Percentiles rank a stretch among this genome's conserved stretches.
Conservation (phyloP, 2,888 invertebrate genomes). For the Dasypogon diadema region DNA sequence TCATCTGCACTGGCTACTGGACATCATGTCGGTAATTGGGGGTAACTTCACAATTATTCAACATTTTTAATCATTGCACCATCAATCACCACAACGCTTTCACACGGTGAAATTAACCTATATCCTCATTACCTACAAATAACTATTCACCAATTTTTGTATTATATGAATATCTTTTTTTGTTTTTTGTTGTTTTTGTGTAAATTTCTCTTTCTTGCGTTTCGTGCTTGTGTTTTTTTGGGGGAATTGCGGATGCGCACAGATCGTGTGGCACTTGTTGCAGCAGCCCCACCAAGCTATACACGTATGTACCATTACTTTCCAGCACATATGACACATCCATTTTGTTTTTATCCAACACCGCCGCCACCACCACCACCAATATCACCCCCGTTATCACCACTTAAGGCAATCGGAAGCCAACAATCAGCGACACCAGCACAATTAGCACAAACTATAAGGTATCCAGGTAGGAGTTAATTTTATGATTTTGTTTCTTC, state of each 20-base stretch:
- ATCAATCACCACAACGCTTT: background rate
- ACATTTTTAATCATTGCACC: constrained; percentile 5
- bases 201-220: constrained; percentile 17
- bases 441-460: constrained; percentile 68
- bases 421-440: constrained; percentile 65
- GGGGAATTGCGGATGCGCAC: constrained; percentile 55
- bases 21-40: constrained; percentile 30
- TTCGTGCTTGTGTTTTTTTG: constrained; percentile 40
- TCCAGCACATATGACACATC: constrained; percentile 71
- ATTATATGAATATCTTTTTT: constrained; percentile 7
- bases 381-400: constrained; percentile 59
- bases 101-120: background rate
- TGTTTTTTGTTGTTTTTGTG: constrained; percentile 35
- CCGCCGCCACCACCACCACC: constrained; percentile 66
- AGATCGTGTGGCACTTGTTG: constrained; percentile 77
- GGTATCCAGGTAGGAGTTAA: constrained; percentile 67
- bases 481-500: constrained; percentile 21
- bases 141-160: background rate
- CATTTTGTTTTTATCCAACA: constrained; percentile 69
- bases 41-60: constrained; percentile 19
- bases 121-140: background rate
- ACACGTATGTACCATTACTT: constrained; percentile 75
- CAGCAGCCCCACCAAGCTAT: constrained; percentile 74
- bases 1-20: constrained; percentile 14
- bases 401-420: constrained; percentile 66